Base-by-base conservation (phyloP, 2,113 vertebrate species). In the Amphilophus citrinellus region DNA sequence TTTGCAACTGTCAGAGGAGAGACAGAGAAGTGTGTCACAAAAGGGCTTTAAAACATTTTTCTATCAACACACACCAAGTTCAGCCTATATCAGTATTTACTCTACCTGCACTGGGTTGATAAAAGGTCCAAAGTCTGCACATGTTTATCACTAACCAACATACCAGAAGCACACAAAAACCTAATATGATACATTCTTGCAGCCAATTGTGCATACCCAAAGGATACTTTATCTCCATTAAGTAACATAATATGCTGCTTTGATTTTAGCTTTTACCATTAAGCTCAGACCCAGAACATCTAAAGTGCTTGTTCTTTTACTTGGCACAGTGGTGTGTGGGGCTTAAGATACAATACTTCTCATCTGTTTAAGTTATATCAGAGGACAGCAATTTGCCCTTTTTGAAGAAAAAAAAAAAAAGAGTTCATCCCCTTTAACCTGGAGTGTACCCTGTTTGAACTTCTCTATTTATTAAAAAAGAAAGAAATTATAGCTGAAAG, bases 1-100 rank as follows among this genome's bases (percentile, higher is more conserved):
- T 95, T 95, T 77, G 94, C 94, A 66, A 95, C 94, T 95, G 92
- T 77, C 50, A 50, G 81, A 84, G 14, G 18, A 78, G 56, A 80
- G 35, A 59, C 3, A 5, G 44, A 24, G 47, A 63, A 35, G 3
- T 3, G 44, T 2, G 13, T 42, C 32, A 32, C 7, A 59, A 22
- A 66, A 42, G 61, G 18, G 17, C 39, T 27, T 17, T 5, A 18
- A 20, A 50, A 15, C 5, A 8, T 3, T 2, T 30, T 18, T 37
- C 37, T 3, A 2, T 39, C 14, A 42, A 17, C 27, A 15, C 27
- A n/a, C 39, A 30, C n/a, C 3, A 13, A 73, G 35, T 27, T 73
- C 47, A 81, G 18, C 27, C 2, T 1, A 47, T 66, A 18, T 10
- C 37, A 73, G 4, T n/a, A 30, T 86, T 83, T 73, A 76, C 59